These are phyloP conservation scores for Caloenas nicobarica DNA, from an alignment of 2,113 vertebrate species.

Conservation along the genomic window DNA sequence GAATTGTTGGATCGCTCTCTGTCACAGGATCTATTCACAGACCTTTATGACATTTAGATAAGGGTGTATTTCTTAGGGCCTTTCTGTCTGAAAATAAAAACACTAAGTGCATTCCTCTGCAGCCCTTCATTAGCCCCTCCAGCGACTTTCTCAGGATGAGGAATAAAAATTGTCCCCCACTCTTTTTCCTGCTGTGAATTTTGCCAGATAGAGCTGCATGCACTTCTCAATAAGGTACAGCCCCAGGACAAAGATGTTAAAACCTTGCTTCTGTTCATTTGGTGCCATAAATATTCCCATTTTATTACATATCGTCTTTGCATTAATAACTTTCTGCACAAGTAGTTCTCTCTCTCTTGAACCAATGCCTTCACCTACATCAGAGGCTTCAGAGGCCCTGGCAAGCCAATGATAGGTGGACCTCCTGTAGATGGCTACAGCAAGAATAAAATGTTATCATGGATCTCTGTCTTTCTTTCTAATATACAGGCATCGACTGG, in stretches of 20 bases:
- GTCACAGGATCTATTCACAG: constrained; percentile 56
- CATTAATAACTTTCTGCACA: not conserved
- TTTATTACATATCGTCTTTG: not conserved
- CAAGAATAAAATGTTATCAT: constrained; percentile 14
- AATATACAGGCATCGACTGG: not conserved
- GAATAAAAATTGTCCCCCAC: not conserved
- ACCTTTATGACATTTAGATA: constrained; percentile 51
- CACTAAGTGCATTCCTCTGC: not conserved
- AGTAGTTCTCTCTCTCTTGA: not conserved
- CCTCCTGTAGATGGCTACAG: not conserved
- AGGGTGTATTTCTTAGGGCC: constrained; percentile 19
- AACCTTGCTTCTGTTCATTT: not conserved
- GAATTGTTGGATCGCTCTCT: constrained; percentile 56
- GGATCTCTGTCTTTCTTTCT: not conserved
- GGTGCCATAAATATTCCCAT: not conserved
- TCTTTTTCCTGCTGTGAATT: not conserved
- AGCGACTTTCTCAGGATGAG: not conserved
- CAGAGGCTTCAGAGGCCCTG: not conserved
- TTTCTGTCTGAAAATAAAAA: constrained; percentile 10
- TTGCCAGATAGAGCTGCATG: not conserved
- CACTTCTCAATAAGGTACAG: not conserved
- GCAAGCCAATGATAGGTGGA: not conserved
- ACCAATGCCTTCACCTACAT: rapidly evolving
- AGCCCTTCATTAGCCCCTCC: not conserved
- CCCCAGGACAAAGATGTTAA: not conserved